phyloP scores from a whole-genome alignment of 2,113 vertebrate genomes.

The Planiliza haematocheilus region DNA sequence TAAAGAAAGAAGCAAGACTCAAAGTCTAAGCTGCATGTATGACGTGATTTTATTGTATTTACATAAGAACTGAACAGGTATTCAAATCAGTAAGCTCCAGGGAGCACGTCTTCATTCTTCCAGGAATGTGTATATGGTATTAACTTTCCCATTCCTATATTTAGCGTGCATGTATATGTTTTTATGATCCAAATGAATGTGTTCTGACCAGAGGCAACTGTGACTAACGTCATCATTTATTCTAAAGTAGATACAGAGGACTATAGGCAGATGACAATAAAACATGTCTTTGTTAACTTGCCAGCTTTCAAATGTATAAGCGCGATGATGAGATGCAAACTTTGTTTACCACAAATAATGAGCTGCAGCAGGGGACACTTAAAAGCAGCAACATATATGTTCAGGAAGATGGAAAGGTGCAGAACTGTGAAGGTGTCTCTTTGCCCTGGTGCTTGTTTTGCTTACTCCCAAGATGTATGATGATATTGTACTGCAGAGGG shows the following conservation, averaged over 20 bases:
- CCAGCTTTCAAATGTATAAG: slow-evolving; percentile 55
- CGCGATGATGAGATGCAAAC: slow-evolving; percentile 57
- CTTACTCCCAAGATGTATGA: slow-evolving; percentile 41
- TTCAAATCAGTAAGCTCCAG: slow-evolving; percentile 51
- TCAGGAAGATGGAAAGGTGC: slow-evolving; percentile 13
- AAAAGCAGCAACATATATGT: slow-evolving; percentile 33
- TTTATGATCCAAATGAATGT: slow-evolving; percentile 16
- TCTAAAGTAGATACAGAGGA: not conserved
- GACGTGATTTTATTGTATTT: not conserved
- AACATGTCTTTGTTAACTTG: slow-evolving; percentile 1
- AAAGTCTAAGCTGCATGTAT: not conserved
- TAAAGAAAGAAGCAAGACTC: not conserved
- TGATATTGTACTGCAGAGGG: slow-evolving; percentile 37
- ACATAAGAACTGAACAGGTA: slow-evolving; percentile 1
- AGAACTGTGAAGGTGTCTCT: slow-evolving; percentile 7
- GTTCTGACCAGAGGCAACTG: slow-evolving; percentile 11
- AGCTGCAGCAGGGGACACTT: slow-evolving; percentile 39
- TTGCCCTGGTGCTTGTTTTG: slow-evolving; percentile 5
- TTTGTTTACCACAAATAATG: slow-evolving; percentile 56
- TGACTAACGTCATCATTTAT: slow-evolving; percentile 9
- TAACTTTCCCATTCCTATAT: slow-evolving; percentile 41
- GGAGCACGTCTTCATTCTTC: slow-evolving; percentile 19
- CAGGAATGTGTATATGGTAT: slow-evolving; percentile 24
- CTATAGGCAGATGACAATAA: slow-evolving; percentile 8
- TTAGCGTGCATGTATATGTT: slow-evolving; percentile 8